Evolutionary conservation across 1,140 invertebrate species (phyloP), one percentile per base, ranked within the genome.

Genomic region (Elysia chlorotica): DNA sequence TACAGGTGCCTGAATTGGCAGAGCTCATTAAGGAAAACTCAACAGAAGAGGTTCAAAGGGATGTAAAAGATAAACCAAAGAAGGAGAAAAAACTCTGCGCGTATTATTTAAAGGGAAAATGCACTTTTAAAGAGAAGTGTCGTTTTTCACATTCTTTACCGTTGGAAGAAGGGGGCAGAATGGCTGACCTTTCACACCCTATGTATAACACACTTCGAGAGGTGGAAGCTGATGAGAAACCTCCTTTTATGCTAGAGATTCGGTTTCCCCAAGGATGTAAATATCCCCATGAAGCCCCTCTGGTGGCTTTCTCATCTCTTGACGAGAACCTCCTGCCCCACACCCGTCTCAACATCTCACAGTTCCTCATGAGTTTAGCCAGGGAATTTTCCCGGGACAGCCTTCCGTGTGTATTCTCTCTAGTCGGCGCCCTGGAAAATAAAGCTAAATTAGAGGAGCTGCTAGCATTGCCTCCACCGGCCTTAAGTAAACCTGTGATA

Each of bases 351-450:
- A 82, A 83, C 63, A 84, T 86, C n/a, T 80, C 82, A 65, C 76
- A 79, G 41, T 71, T 77, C 65, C 68, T 86, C 30, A 76, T 83
- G 53, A 37, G 76, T 6, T 76, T 81, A 65, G 83, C 85, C 2
- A 78, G 76, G 48, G 65, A 75, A 33, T 56, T 73, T 30, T 74
- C 79, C n/a, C 76, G 78, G 30, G 56, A 35, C 38, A 63, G 78
- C 21, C 68, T 65, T 6, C 82, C 85, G 23, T 78, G 76, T 41
- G 74, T 85, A 0, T 86, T 84, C 78, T 77, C 80, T 25, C 70
- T 86, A 19, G 77, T 84, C 10, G 79, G 77, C 79, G 21, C 81
- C 17, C 75, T 86, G 30, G 82, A 86, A 35, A 76, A 86, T 74
- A 75, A 76, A 28, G 65, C 61, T 35, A 73, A 81, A 35, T 41